Evolutionary conservation across 2,888 invertebrate genomes (phyloP).

Genomic region (Helobdella robusta): DNA sequence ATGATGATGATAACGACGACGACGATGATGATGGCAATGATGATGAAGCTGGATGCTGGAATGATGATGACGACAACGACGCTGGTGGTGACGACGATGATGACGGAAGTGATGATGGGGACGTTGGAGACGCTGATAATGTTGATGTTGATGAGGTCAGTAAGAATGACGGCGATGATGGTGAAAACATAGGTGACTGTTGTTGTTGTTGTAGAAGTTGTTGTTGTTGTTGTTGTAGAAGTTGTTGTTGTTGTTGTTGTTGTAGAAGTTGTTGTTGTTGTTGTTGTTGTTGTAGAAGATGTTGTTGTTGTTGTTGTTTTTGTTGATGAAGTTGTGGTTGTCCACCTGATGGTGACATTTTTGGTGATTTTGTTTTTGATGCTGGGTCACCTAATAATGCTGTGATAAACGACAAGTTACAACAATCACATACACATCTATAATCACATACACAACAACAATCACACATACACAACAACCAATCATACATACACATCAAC

Average conservation of each 20-base stretch:
- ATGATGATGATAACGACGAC: no score
- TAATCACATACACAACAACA: no score
- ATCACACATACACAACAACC: no score
- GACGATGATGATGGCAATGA: no score
- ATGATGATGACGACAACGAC: no score
- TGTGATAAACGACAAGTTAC: no score
- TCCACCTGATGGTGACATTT: not conserved
- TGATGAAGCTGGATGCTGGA: no score
- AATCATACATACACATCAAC: no score
- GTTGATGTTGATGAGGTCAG: not conserved
- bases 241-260: not conserved
- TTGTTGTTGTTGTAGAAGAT: not conserved
- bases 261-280: not conserved
- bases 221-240: not conserved
- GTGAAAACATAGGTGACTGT: not conserved
- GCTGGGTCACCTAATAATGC: no score
- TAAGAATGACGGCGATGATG: not conserved
- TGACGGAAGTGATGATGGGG: not conserved
- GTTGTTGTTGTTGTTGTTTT: not conserved
- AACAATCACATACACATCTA: no score
- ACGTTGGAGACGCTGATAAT: not conserved
- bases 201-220: not conserved
- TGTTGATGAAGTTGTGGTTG: not conserved
- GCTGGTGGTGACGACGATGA: not conserved
- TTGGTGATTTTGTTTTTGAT: not conserved